Evolutionary conservation across 2,113 vertebrate species (phyloP).

Genomic region (Candoia aspera): DNA sequence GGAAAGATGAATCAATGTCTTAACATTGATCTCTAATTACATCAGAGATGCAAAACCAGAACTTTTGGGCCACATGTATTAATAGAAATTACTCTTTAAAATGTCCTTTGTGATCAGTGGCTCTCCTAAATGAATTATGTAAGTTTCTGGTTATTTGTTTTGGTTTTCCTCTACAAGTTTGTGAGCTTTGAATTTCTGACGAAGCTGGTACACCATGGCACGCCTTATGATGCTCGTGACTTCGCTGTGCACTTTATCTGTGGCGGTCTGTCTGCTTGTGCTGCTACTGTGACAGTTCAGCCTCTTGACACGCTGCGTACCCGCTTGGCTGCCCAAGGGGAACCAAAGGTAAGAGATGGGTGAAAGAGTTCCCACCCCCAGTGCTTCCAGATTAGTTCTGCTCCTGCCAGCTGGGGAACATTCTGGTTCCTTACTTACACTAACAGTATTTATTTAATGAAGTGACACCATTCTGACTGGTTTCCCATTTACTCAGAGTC

Average conservation of each 20-base stretch:
- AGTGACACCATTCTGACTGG: not conserved
- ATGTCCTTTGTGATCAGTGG: not conserved
- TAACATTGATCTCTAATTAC: not conserved
- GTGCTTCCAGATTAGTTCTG: not conserved
- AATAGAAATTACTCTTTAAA: not conserved
- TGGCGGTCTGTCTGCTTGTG: conserved; percentile 86
- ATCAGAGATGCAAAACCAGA: not conserved
- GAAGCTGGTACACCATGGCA: conserved; percentile 76
- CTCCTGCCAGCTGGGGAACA: not conserved
- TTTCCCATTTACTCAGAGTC: not conserved
- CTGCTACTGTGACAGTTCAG: conserved; percentile 84
- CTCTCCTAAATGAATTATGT: not conserved
- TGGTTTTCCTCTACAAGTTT: conserved; percentile 77
- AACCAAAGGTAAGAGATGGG: conserved; percentile 84
- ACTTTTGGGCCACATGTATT: not conserved
- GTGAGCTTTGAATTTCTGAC: conserved; percentile 87
- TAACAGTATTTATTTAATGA: not conserved
- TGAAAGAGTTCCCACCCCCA: rapidly evolving
- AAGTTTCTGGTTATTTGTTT: not conserved
- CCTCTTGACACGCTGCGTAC: conserved; percentile 93
- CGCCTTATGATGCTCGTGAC: conserved; percentile 67
- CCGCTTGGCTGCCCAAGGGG: conserved; percentile 94
- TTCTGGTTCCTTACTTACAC: not conserved
- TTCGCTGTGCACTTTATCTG: conserved; percentile 87
- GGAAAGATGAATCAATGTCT: not conserved